Evolutionary conservation across 35 echinoderm and acorn worm genomes (phyloP).

Genomic region (Anneissia japonica): DNA sequence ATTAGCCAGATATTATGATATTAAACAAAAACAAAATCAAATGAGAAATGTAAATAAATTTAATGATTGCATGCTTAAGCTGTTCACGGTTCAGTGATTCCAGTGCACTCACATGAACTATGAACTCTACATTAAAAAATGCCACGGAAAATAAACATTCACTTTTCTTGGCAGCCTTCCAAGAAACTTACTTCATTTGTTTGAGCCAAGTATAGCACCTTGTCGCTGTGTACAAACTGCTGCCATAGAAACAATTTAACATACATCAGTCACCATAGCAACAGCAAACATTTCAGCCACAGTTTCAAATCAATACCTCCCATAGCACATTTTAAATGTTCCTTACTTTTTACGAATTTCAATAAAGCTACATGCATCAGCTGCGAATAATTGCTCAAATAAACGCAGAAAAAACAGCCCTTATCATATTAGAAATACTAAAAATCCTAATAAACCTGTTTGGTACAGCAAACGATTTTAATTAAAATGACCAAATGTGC

Average conservation of each 20-base stretch:
- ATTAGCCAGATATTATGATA: background rate
- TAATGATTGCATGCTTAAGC: background rate
- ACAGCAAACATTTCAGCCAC: background rate
- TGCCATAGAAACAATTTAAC: background rate
- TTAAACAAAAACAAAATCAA: background rate
- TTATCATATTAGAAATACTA: too few relatives aligned
- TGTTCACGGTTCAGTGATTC: background rate
- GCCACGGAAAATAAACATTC: background rate
- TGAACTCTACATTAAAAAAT: background rate
- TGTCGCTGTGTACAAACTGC: background rate
- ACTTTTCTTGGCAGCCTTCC: background rate
- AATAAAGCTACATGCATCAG: background rate
- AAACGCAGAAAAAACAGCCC: too few relatives aligned
- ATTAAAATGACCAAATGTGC: too few relatives aligned
- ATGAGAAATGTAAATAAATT: background rate
- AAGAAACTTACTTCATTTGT: conserved; percentile 2
- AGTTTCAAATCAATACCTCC: background rate
- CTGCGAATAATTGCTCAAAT: background rate
- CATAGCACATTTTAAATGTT: background rate
- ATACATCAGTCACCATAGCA: background rate
- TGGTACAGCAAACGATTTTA: too few relatives aligned
- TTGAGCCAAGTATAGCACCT: background rate
- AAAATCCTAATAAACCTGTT: too few relatives aligned
- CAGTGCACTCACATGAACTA: background rate
- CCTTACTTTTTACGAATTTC: background rate